Percentiles rank a stretch among this genome's conserved stretches.
These are phyloP conservation scores for Corythornis leucogaster DNA, from an alignment of 2,797 vertebrate genomes.

Conservation along the genomic window DNA sequence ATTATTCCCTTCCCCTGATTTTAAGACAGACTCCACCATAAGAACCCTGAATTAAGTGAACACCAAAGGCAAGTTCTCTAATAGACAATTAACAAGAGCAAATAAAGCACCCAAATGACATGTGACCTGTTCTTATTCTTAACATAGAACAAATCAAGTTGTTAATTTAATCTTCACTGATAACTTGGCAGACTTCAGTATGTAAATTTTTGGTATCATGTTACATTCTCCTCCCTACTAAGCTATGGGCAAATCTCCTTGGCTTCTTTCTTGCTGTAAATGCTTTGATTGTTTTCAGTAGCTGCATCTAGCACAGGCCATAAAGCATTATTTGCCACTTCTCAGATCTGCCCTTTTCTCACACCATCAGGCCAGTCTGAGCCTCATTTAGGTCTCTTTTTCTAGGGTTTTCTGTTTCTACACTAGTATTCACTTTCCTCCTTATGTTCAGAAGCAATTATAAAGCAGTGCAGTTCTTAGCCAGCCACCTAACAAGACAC, in stretches of 20 bases:
- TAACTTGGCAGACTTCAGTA: not conserved
- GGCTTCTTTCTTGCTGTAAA: not conserved
- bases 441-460: not conserved
- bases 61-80: not conserved
- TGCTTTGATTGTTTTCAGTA: not conserved
- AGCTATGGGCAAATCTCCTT: not conserved
- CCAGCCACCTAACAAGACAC: not conserved
- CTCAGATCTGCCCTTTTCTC: not conserved
- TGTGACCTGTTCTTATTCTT: not conserved
- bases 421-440: not conserved
- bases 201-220: not conserved
- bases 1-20: not conserved
- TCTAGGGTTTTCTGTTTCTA: not conserved
- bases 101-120: not conserved
- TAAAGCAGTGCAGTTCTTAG: not conserved
- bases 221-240: not conserved
- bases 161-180: fast-evolving
- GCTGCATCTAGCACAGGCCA: not conserved
- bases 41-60: not conserved
- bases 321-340: not conserved
- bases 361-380: not conserved
- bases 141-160: not conserved
- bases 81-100: not conserved
- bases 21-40: not conserved
- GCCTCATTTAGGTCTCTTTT: not conserved